Conservation (phyloP, 2,888 invertebrate species). For the Tipula confusa region DNA sequence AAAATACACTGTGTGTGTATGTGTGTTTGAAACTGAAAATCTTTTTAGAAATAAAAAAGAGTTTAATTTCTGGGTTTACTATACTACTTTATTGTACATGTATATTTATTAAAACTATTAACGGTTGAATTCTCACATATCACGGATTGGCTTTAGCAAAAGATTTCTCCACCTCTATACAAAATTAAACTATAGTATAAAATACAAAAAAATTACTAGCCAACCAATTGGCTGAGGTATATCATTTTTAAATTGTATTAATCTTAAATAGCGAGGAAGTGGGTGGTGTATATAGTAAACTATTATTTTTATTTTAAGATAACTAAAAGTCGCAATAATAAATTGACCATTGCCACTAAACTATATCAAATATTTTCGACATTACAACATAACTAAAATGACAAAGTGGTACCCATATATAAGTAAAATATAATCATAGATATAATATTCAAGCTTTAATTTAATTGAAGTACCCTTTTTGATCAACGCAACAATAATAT, state of each 20-base stretch:
- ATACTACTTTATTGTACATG: not conserved
- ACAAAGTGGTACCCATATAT: not conserved
- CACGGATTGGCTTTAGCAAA: slow-evolving; percentile 6
- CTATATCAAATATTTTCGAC: not conserved
- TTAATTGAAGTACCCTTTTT: not conserved
- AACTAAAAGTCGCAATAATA: not conserved
- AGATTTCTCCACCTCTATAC: slow-evolving; percentile 10
- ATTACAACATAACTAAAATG: no score
- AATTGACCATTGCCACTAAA: not conserved
- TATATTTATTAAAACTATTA: not conserved
- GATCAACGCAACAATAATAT: not conserved
- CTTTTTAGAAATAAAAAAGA: not conserved
- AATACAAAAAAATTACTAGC: not conserved
- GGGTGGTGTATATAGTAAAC: not conserved
- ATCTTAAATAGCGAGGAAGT: not conserved
- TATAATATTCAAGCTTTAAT: not conserved
- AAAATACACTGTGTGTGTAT: not conserved
- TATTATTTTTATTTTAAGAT: not conserved
- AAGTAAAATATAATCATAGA: no score
- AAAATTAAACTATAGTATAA: not conserved
- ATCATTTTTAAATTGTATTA: not conserved
- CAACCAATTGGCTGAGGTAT: slow-evolving; percentile 1
- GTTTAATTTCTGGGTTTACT: not conserved
- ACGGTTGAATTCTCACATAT: slow-evolving; percentile 26
- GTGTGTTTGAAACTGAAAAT: no score